Percentiles rank a stretch among this genome's conserved stretches.
phyloP scores from a whole-genome alignment of 1,140 invertebrate species.

The Drusus annulatus region DNA sequence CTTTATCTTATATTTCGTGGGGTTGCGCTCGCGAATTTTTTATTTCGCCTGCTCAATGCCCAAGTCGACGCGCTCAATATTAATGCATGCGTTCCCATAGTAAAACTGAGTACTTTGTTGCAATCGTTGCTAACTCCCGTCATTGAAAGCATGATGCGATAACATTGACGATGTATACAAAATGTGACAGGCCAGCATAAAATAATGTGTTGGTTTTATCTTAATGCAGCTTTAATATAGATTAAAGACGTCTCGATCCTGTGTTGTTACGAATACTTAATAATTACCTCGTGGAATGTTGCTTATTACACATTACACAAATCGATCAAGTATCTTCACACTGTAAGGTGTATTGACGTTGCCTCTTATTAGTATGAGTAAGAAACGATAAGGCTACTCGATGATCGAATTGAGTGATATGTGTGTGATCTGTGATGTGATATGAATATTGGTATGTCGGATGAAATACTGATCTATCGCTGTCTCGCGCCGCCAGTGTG shows the following conservation, averaged over 20 bases:
- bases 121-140: not conserved
- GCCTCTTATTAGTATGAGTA: not conserved
- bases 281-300: not conserved
- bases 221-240: not conserved
- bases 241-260: not conserved
- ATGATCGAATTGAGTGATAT: not conserved
- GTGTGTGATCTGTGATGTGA: not conserved
- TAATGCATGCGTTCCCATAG: not conserved
- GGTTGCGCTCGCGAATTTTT: constrained; percentile 2
- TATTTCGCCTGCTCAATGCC: not conserved
- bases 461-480: not conserved
- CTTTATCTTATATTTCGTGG: constrained; percentile 4
- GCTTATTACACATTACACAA: not conserved
- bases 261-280: no score
- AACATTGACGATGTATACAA: not conserved
- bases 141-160: not conserved
- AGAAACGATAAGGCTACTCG: not conserved
- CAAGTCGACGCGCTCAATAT: not conserved
- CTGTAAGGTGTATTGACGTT: not conserved
- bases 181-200: no score
- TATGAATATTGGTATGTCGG: not conserved
- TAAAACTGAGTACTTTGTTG: not conserved
- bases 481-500: not conserved
- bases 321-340: not conserved
- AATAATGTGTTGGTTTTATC: no score